Evolutionary conservation across 2,113 vertebrate genomes (phyloP), one percentile per base, ranked within the genome.

Genomic region (Cygnus buccinator): DNA sequence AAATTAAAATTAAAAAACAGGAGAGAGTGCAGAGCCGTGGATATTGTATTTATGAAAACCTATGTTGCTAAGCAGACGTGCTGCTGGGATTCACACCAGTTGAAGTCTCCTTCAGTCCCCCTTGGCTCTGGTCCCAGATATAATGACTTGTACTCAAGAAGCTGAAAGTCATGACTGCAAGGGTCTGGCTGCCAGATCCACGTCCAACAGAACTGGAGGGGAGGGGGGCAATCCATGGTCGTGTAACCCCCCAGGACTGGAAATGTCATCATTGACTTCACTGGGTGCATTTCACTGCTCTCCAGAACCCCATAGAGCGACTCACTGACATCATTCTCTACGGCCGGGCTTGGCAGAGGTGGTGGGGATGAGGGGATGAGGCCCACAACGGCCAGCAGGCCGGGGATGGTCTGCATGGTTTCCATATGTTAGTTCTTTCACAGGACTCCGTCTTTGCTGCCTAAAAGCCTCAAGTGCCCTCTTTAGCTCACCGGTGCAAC

Each of bases 251-350:
- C 44, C 63, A 74, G 88, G 85, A 80, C 67, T 85, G 50, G 68
- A 93, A 95, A 95, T 88, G 61, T 94, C 85, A 72, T 94, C 52
- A 84, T 0, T 90, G 59, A 92, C 87, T 96, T 95, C 81, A 86
- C n/a, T 90, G 81, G 84, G 85, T 76, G 57, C 81, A 75, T 95
- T 94, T 94, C 90, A 85, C 37, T 70, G 83, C 71, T 94, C 94
- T 96, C 91, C 89, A 96, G 91, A 96, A 94, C 76, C 90, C 90
- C 4, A 2, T 12, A 66, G 93, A 96, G 87, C 48, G 3, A 78
- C 39, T 92, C 73, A 48, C 66, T 97, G 94, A 96, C 94, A 95
- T 97, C 95, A 97, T 61, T 83, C 43, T 35, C 95, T 84, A 68
- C 13, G 70, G 74, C 37, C 0, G 0, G 79, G 59, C 80, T 97